Evolutionary conservation across 2,888 invertebrate genomes (phyloP).

Genomic region (Parnassius apollo): DNA sequence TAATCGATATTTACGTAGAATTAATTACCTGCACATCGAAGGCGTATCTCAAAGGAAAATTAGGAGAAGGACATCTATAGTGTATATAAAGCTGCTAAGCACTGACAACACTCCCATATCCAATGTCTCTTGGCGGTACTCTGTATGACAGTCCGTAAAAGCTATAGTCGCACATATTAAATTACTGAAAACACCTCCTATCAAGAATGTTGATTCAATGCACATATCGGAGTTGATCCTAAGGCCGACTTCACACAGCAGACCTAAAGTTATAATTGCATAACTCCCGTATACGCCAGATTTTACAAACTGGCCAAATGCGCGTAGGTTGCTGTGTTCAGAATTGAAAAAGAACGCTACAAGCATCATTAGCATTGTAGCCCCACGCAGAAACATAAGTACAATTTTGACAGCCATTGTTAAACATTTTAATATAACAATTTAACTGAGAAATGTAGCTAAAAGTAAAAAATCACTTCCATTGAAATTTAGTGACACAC

Average conservation of each 20-base stretch:
- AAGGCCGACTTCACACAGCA: constrained; percentile 52
- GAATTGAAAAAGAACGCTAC: constrained; percentile 47
- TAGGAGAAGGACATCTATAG: constrained; percentile 42
- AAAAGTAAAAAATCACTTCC: too few relatives aligned
- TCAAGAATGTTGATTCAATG: constrained; percentile 41
- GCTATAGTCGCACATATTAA: constrained; percentile 37
- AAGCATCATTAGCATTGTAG: constrained; percentile 42
- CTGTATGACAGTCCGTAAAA: constrained; percentile 40
- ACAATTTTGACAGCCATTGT: constrained; percentile 44
- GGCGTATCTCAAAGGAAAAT: neutral
- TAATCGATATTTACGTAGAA: too few relatives aligned
- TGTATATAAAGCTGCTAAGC: constrained; percentile 37
- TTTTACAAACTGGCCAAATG: constrained; percentile 44
- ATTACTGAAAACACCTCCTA: constrained; percentile 40
- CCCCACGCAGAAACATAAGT: constrained; percentile 51
- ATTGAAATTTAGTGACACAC: too few relatives aligned
- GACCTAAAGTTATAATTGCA: constrained; percentile 45
- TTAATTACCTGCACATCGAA: too few relatives aligned
- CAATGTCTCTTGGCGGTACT: constrained; percentile 36
- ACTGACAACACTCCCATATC: constrained; percentile 45
- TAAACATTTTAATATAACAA: constrained; percentile 9
- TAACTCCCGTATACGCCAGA: constrained; percentile 52
- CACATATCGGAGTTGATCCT: constrained; percentile 36
- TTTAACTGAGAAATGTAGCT: neutral
- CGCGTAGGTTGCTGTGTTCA: constrained; percentile 39